Evolutionary conservation across 2,113 vertebrate genomes (phyloP).

Genomic region (Sorex araneus): DNA sequence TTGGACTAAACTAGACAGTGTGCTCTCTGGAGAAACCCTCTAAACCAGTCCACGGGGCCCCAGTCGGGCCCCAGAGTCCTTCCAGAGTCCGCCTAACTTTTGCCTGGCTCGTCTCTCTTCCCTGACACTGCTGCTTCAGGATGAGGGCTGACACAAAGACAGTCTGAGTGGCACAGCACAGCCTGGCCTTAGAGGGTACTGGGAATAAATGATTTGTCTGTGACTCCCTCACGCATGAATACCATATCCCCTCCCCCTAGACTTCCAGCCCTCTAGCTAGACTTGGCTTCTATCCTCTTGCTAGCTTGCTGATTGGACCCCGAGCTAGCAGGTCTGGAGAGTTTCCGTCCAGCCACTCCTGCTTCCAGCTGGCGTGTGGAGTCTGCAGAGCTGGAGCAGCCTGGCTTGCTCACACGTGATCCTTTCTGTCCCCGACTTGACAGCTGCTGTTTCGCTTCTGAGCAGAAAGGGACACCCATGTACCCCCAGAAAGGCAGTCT

Average conservation of each 20-base stretch:
- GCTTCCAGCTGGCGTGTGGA: neutral
- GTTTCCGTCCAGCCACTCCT: accelerated
- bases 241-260: neutral
- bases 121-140: neutral
- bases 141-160: neutral
- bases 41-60: neutral
- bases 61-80: too few relatives aligned
- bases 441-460: neutral
- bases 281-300: neutral
- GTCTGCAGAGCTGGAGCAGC: neutral
- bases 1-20: neutral
- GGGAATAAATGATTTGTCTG: neutral
- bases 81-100: neutral
- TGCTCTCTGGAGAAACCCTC: neutral
- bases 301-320: neutral
- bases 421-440: neutral
- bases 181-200: neutral
- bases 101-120: too few relatives aligned
- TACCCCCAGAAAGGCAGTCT: neutral
- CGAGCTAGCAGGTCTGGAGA: neutral
- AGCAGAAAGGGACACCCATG: neutral
- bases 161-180: neutral
- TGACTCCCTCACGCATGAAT: neutral
- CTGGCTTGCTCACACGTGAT: neutral
- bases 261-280: neutral